phyloP scores from a whole-genome alignment of 2,888 invertebrate species.

The Brachypterus glaber region DNA sequence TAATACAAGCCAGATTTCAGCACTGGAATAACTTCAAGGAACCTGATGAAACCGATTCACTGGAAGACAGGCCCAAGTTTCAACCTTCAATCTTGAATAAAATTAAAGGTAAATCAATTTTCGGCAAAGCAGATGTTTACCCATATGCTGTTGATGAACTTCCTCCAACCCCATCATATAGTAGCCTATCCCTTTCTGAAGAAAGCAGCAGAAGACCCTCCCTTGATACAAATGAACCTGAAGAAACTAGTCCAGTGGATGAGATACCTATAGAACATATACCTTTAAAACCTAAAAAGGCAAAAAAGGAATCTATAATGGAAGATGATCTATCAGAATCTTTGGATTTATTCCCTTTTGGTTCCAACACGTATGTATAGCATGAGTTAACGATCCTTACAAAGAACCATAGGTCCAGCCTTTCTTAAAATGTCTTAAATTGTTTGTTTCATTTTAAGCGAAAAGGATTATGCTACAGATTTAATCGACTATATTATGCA shows the following conservation, averaged over 20 bases:
- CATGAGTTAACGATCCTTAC: too few relatives aligned
- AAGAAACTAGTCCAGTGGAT: conserved; percentile 1
- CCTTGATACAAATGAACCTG: conserved; percentile 7
- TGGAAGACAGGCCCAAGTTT: conserved; percentile 12
- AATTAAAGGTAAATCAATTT: conserved; percentile 22
- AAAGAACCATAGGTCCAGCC: too few relatives aligned
- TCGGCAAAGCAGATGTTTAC: conserved; percentile 23
- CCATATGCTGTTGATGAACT: conserved; percentile 1
- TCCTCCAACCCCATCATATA: too few relatives aligned
- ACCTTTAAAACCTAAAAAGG: neutral
- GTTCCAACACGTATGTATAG: conserved; percentile 7
- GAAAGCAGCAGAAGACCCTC: too few relatives aligned
- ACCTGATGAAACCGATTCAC: neutral
- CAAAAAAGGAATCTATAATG: neutral
- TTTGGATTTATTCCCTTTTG: conserved; percentile 24
- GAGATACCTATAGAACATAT: neutral
- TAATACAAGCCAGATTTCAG: conserved; percentile 49
- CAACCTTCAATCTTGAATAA: conserved; percentile 18
- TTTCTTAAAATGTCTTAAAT: too few relatives aligned
- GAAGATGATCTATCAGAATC: conserved; percentile 21
- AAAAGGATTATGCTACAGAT: too few relatives aligned
- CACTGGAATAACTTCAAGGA: conserved; percentile 34
- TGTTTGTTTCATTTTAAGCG: too few relatives aligned
- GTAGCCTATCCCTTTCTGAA: too few relatives aligned
- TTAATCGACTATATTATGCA: too few relatives aligned